Evolutionary conservation across 1,140 invertebrate genomes (phyloP).

Genomic region (Odontomachus brunneus): DNA sequence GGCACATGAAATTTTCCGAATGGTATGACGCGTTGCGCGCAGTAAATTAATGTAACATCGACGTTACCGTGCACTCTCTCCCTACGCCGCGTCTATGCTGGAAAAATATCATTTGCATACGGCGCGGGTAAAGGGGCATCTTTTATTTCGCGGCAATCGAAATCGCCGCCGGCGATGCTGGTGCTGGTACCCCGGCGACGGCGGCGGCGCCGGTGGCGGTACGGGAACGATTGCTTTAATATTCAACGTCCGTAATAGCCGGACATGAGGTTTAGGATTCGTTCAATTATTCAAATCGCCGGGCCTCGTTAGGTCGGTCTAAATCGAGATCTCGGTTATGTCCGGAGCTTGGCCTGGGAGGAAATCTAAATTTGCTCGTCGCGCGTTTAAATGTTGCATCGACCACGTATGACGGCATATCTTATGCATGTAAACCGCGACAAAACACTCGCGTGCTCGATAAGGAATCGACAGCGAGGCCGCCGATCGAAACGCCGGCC

Average conservation of each 20-base stretch:
- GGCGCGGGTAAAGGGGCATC: constrained; percentile 9
- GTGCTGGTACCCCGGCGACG: background rate
- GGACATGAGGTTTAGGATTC: constrained; percentile 82
- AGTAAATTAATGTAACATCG: background rate
- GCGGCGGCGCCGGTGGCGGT: background rate
- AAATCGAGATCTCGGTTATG: constrained; percentile 79
- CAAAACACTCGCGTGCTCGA: constrained; percentile 19
- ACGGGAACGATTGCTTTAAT: constrained; percentile 75
- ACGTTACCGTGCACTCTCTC: background rate
- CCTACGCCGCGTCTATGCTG: too few species aligned
- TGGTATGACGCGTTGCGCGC: background rate
- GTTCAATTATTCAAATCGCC: constrained; percentile 83
- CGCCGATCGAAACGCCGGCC: background rate
- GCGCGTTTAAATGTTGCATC: constrained; percentile 71
- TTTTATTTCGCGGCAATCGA: constrained; percentile 47
- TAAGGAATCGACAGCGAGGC: constrained; percentile 25
- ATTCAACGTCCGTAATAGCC: constrained; percentile 83
- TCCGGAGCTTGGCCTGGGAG: constrained; percentile 69
- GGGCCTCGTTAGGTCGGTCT: constrained; percentile 80
- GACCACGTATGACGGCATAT: constrained; percentile 35
- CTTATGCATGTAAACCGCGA: constrained; percentile 18
- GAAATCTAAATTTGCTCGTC: constrained; percentile 72
- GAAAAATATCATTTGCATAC: too few species aligned
- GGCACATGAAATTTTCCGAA: background rate
- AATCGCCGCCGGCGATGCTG: constrained; percentile 34